phyloP scores from a whole-genome alignment of 2,888 invertebrate species.

The Dolomedes plantarius region DNA sequence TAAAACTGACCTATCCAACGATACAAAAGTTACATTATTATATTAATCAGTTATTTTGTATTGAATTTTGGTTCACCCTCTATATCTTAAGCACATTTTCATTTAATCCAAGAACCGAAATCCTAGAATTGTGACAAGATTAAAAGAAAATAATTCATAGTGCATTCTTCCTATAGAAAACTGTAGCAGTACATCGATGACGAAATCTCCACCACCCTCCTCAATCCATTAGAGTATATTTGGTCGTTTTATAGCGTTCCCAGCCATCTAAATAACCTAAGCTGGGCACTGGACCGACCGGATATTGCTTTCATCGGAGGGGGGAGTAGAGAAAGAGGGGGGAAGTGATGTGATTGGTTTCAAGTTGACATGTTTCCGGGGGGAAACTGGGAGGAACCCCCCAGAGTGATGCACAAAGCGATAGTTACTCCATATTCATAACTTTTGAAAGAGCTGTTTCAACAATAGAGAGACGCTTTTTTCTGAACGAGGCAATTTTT shows the following conservation, averaged over 20 bases:
- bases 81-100: too few species aligned
- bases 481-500: not conserved
- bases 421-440: not conserved
- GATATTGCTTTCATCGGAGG: constrained; percentile 52
- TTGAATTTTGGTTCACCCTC: too few species aligned
- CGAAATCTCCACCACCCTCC: not conserved
- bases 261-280: constrained; percentile 1
- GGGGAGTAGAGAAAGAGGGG: constrained; percentile 18
- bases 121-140: too few species aligned
- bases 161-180: too few species aligned
- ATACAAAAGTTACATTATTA: too few species aligned
- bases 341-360: constrained; percentile 40
- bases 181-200: too few species aligned
- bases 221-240: not conserved
- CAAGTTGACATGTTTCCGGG: constrained; percentile 48
- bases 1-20: too few species aligned
- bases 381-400: constrained; percentile 17
- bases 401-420: not conserved
- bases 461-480: not conserved
- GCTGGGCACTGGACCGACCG: constrained; percentile 20
- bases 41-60: too few species aligned
- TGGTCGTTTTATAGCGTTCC: not conserved
- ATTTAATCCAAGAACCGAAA: too few species aligned
- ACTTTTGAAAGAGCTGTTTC: not conserved
- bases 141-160: too few species aligned